Evolutionary conservation across 2,113 vertebrate genomes (phyloP).

Genomic region (Ptyas mucosa): DNA sequence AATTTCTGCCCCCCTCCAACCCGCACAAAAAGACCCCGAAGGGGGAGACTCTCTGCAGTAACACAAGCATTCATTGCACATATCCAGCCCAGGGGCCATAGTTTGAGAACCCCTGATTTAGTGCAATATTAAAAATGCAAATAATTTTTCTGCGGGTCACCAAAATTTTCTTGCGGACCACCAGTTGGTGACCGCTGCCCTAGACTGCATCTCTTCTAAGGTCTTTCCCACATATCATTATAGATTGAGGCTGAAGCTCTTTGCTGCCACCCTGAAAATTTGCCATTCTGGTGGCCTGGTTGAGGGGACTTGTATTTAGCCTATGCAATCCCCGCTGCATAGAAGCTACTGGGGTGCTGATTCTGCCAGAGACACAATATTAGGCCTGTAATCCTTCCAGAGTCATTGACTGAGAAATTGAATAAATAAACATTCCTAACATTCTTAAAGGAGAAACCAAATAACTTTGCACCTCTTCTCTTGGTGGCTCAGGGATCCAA

Average conservation of each 20-base stretch:
- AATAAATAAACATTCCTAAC: background rate
- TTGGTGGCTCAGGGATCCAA: background rate
- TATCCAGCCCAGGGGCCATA: too few species aligned
- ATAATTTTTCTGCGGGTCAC: too few species aligned
- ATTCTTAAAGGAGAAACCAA: background rate
- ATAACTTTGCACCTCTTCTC: background rate
- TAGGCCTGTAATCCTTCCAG: background rate
- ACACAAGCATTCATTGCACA: too few species aligned
- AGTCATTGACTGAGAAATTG: background rate
- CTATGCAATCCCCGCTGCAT: background rate
- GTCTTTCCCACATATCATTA: background rate
- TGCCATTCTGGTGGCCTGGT: background rate
- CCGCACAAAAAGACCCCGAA: too few species aligned
- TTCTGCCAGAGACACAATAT: background rate
- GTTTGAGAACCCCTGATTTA: too few species aligned
- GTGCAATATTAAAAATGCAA: too few species aligned
- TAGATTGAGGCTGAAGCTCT: background rate
- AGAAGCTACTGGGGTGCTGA: background rate
- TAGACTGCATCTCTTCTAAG: background rate
- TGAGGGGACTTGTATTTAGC: background rate
- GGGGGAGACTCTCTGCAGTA: too few species aligned
- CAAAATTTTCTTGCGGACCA: too few species aligned
- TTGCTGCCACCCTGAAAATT: background rate
- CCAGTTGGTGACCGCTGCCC: too few species aligned
- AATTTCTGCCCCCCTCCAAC: too few species aligned